Base-by-base conservation (phyloP, 2,797 vertebrate species). In the Kryptopterus vitreolus region DNA sequence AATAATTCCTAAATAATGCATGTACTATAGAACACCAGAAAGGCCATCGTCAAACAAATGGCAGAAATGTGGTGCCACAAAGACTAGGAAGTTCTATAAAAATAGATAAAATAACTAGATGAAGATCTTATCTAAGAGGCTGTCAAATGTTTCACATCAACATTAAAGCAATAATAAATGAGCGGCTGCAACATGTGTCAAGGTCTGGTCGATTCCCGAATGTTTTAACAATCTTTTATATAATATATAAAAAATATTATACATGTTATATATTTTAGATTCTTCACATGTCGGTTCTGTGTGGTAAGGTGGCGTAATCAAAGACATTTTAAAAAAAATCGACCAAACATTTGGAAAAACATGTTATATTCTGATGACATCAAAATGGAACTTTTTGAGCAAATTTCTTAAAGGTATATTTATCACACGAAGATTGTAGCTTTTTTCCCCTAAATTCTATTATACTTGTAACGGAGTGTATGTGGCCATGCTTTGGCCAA, bases 401-500 rank as follows among this genome's bases (percentile, higher is more conserved):
- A 26, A 11, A 58, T 24, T 58, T 58, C 57, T 4, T 24, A 58
- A 58, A 26, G 24, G 26, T 58, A 58, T 58, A 4, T 26, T 26
- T n/a, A n/a, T n/a, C n/a, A n/a, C n/a, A n/a, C n/a, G n/a, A n/a
- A n/a, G n/a, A n/a, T n/a, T n/a, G n/a, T n/a, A n/a, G n/a, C n/a
- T n/a, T n/a, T n/a, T n/a, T n/a, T n/a, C n/a, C n/a, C n/a, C n/a
- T n/a, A n/a, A n/a, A n/a, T n/a, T n/a, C n/a, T n/a, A n/a, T n/a
- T n/a, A n/a, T n/a, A n/a, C n/a, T n/a, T n/a, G n/a, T n/a, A 29
- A 73, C 66, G 77, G 77, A 83, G 88, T 88, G 86, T 82, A 92
- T 92, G 92, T 92, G 88, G 85, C 85, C 77, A 58, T 38, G 24
- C 16, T 66, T 62, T n/a, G 76, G 52, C 69, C 82, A 80, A 62